Conservation (phyloP, 2,113 vertebrate species). For the Pimephales promelas region DNA sequence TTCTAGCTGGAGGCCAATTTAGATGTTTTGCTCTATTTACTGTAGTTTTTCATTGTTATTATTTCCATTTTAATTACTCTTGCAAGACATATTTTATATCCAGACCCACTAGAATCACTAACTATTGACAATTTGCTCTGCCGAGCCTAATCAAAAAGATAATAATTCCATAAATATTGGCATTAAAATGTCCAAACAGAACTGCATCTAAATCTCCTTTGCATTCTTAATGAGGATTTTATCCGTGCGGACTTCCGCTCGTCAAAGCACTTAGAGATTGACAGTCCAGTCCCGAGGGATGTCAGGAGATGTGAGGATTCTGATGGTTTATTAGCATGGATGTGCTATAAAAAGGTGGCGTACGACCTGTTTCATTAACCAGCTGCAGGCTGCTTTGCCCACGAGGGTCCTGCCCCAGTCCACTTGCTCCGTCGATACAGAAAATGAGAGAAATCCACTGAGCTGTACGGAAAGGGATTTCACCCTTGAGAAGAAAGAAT, state of each 20-base stretch:
- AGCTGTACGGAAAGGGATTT: slow-evolving; percentile 67
- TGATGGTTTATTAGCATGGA: slow-evolving; percentile 32
- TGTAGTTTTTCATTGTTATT: neutral
- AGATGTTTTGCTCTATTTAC: neutral
- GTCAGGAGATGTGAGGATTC: neutral
- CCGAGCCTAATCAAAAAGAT: neutral
- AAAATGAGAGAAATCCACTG: slow-evolving; percentile 65
- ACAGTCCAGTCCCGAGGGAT: slow-evolving; percentile 47
- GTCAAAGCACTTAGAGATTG: slow-evolving; percentile 23
- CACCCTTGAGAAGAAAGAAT: slow-evolving; percentile 61
- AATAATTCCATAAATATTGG: slow-evolving; percentile 18
- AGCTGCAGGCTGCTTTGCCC: slow-evolving; percentile 41
- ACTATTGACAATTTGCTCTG: neutral
- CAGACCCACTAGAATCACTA: neutral
- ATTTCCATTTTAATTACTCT: slow-evolving; percentile 2
- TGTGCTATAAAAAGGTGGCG: slow-evolving; percentile 44
- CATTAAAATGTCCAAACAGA: slow-evolving; percentile 3
- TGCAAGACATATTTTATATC: neutral
- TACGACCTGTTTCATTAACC: slow-evolving; percentile 59
- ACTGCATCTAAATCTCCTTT: neutral
- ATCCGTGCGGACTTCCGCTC: neutral
- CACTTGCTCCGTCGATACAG: slow-evolving; percentile 63
- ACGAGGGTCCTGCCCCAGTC: slow-evolving; percentile 51
- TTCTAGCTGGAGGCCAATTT: neutral
- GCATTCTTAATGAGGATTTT: slow-evolving; percentile 29